Evolutionary conservation across 2,888 invertebrate genomes (phyloP), one percentile per base, ranked within the genome.

Genomic region (Halocaridina rubra): DNA sequence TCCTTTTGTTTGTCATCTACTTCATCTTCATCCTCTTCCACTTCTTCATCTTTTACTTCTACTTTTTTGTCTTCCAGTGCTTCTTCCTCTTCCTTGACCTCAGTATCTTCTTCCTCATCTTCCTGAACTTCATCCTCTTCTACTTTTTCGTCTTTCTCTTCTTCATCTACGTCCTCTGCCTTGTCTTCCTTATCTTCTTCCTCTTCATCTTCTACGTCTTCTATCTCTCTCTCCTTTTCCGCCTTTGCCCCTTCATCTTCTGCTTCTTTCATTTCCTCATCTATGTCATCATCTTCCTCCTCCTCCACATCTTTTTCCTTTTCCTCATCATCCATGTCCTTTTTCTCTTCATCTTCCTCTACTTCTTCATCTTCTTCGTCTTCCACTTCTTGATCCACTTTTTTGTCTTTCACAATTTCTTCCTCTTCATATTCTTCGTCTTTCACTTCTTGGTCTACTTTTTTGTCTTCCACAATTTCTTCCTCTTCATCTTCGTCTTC

Each of bases 161-260:
- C 57, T n/a, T 61, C 46, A 27, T 64, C 71, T 30, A 30, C 71
- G 13, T 80, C 71, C 16, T 80, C 79, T 57, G 57, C 76, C 7
- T 76, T 61, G n/a, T 59, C 76, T 29, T 24, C 74, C 2, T 3
- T 29, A 3, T 74, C 74, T 53, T 46, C 74, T n/a, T 39, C 74
- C 39, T 74, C 74, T 33, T 74, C 74, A 13, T 74, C 74, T 39
- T 19, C 74, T 33, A 33, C 74, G 24, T 13, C 74, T 16, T 39
- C 74, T 39, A 39, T 46, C 19, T 39, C 46, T 33, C 29, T 64
- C 27, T 46, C 53, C 5, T 53, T 53, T 13, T 74, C 53, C 39
- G 19, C 27, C 5, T n/a, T 16, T 22, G 39, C 74, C 1, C 39
- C 46, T 1, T 39, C 74, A n/a, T 33, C 74, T 22, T 19, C 46